A percentile compares a stretch with the other conserved stretches of the same genome.
Conservation (phyloP, 2,797 vertebrate genomes). For the Arnoldichthys spilopterus region DNA sequence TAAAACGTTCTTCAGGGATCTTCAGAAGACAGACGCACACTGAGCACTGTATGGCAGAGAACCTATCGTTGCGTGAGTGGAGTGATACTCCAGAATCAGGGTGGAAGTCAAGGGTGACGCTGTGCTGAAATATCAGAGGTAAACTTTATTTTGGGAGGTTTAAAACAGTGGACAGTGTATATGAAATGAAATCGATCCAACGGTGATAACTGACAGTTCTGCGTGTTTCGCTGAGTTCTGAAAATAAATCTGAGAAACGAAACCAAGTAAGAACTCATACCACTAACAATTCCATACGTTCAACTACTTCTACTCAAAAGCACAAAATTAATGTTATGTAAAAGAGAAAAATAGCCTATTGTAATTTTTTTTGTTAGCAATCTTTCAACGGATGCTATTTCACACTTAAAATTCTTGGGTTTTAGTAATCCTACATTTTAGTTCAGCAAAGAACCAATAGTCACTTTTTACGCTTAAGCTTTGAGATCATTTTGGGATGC, state of each 20-base stretch:
- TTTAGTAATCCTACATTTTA: slow-evolving; percentile 39
- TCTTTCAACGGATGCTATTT: slow-evolving; percentile 43
- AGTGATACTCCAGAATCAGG: background rate
- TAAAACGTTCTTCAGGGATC: background rate
- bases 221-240: slow-evolving; percentile 44
- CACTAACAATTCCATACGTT: slow-evolving; percentile 59
- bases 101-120: background rate
- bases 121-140: slow-evolving; percentile 43
- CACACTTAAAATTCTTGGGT: slow-evolving; percentile 37
- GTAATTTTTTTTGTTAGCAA: slow-evolving; percentile 5
- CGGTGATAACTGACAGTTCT: slow-evolving; percentile 45
- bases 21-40: background rate
- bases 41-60: background rate
- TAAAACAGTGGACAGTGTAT: slow-evolving; percentile 79
- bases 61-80: background rate
- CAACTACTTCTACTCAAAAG: slow-evolving; percentile 53
- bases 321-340: slow-evolving; percentile 58
- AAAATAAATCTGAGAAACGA: slow-evolving; percentile 48
- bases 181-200: slow-evolving; percentile 62
- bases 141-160: slow-evolving; percentile 81
- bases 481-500: slow-evolving; percentile 28
- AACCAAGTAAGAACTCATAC: slow-evolving; percentile 47
- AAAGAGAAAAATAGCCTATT: slow-evolving; percentile 20
- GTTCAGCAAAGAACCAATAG: slow-evolving; percentile 34
- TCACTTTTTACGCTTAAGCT: slow-evolving; percentile 21